Percentiles rank a stretch among this genome's conserved stretches.
These are phyloP conservation scores for Nomada lathburiana DNA, from an alignment of 2,888 invertebrate genomes.

Conservation along the genomic window DNA sequence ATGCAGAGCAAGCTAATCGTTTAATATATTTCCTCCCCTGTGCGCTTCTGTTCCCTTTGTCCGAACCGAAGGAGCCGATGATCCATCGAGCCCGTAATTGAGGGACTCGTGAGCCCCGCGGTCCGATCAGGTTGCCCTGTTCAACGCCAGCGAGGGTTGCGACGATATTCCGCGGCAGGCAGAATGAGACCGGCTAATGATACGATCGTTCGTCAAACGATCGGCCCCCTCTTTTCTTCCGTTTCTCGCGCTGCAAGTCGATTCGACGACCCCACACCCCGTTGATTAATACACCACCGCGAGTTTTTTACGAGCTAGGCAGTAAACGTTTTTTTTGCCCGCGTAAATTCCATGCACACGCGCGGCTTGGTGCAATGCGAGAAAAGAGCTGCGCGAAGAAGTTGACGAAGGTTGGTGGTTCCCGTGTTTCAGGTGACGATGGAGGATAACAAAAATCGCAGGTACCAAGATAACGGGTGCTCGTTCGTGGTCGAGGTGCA, in stretches of 20 bases:
- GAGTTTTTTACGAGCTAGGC: not conserved
- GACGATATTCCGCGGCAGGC: not conserved
- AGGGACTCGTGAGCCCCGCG: not conserved
- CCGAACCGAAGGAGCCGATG: conserved; percentile 4
- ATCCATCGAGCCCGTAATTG: conserved; percentile 32
- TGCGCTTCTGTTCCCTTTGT: not conserved
- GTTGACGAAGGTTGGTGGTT: conserved; percentile 31
- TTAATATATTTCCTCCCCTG: not conserved
- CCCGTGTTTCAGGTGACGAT: conserved; percentile 77
- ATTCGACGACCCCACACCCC: not conserved
- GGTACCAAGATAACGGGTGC: conserved; percentile 79
- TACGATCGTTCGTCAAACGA: conserved; percentile 17
- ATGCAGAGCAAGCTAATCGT: not conserved
- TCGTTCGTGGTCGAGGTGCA: conserved; percentile 82
- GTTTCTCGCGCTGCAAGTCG: not conserved
- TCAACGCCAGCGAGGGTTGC: not conserved
- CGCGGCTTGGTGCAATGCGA: not conserved
- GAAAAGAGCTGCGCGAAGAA: not conserved
- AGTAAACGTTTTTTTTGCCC: conserved; percentile 20
- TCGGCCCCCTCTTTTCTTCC: not conserved
- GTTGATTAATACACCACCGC: conserved; percentile 23
- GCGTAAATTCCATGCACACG: not conserved
- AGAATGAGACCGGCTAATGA: conserved; percentile 12
- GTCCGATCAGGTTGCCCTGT: conserved; percentile 19
- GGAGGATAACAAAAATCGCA: conserved; percentile 77